phyloP scores from a whole-genome alignment of 2,113 vertebrate genomes.

The Apeltes quadracus region DNA sequence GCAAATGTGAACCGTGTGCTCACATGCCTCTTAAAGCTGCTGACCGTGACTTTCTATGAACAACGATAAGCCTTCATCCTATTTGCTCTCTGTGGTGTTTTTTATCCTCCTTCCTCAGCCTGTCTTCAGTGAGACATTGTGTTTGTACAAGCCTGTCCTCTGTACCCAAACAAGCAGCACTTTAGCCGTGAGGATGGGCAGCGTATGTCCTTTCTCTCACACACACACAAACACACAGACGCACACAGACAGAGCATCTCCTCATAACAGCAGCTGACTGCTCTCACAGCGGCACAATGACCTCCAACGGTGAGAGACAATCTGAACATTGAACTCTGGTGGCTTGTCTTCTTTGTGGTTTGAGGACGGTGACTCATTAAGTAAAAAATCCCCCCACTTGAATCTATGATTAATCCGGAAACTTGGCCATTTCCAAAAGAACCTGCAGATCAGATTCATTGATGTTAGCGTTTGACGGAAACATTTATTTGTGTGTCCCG shows the following conservation, averaged over 20 bases:
- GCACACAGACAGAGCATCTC: constrained; percentile 19
- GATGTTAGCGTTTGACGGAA: too few relatives aligned
- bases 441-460: too few relatives aligned
- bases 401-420: not conserved
- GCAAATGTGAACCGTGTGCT: constrained; percentile 4
- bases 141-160: constrained; percentile 57
- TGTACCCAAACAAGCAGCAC: constrained; percentile 51
- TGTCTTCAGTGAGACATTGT: constrained; percentile 40
- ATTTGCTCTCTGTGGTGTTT: not conserved
- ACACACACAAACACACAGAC: constrained; percentile 17
- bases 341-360: constrained; percentile 4
- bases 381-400: not conserved
- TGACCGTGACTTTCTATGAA: constrained; percentile 26
- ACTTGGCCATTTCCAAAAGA: too few relatives aligned
- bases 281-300: constrained; percentile 46
- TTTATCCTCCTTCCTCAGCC: not conserved
- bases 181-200: constrained; percentile 55
- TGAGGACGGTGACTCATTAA: not conserved
- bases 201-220: constrained; percentile 33
- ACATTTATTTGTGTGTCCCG: too few relatives aligned
- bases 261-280: constrained; percentile 54
- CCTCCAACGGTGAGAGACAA: constrained; percentile 24
- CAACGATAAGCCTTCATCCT: constrained; percentile 29
- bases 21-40: constrained; percentile 17
- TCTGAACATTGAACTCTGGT: constrained; percentile 26